phyloP scores from a whole-genome alignment of 2,113 vertebrate genomes.

The Myrmophylax atrothorax region DNA sequence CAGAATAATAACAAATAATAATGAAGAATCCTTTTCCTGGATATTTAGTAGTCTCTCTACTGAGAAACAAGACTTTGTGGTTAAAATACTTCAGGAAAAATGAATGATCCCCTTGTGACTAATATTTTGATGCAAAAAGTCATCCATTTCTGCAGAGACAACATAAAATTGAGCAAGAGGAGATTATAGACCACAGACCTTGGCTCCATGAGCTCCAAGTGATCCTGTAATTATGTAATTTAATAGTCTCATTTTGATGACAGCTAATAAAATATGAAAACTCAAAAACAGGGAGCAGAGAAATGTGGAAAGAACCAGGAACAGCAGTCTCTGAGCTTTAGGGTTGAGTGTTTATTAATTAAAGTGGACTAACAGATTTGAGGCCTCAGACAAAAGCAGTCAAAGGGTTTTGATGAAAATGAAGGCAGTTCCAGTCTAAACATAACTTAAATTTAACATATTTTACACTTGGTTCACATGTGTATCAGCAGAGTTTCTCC shows the following conservation, averaged over 20 bases:
- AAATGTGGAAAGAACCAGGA: background rate
- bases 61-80: background rate
- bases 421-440: background rate
- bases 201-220: background rate
- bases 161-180: background rate
- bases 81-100: background rate
- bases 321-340: background rate
- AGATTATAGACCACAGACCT: background rate
- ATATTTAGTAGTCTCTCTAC: background rate
- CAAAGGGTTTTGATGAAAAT: background rate
- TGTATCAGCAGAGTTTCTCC: background rate
- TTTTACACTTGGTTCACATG: background rate
- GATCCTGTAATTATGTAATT: background rate
- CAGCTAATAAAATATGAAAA: background rate
- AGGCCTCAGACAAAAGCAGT: background rate
- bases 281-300: background rate
- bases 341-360: background rate
- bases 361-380: background rate
- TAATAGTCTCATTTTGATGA: background rate
- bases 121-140: background rate
- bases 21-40: background rate
- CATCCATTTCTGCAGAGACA: background rate
- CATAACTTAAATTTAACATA: background rate
- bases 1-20: background rate
- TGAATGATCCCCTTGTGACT: background rate